phyloP scores from a whole-genome alignment of 2,888 invertebrate species.

The Boloria euphrosyne region DNA sequence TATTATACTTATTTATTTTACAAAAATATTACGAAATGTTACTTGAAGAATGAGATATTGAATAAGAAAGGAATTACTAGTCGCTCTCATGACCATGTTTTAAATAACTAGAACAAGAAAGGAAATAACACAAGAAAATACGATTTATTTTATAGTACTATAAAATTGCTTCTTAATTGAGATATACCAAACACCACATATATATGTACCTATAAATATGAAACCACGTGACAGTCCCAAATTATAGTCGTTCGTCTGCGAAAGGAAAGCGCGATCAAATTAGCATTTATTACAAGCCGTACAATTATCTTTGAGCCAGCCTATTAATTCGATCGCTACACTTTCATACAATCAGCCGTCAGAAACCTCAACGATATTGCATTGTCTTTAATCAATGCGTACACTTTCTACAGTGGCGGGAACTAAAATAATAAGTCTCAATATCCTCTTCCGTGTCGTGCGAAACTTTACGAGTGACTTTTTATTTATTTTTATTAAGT shows the following conservation, averaged over 20 bases:
- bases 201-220: no score
- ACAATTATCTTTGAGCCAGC: conserved; percentile 31
- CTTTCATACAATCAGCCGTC: conserved; percentile 32
- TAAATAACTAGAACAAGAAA: conserved; percentile 2
- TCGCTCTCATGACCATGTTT: no score
- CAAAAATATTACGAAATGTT: no score
- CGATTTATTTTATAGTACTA: no score
- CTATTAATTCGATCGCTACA: conserved; percentile 27
- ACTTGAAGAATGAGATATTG: no score
- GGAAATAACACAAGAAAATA: no score
- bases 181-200: no score
- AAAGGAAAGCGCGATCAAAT: conserved; percentile 28
- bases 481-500: conserved; percentile 2
- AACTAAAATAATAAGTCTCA: conserved; percentile 22
- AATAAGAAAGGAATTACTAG: no score
- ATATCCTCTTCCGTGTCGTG: conserved; percentile 29
- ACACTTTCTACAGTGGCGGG: conserved; percentile 35
- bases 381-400: no score
- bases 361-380: conserved; percentile 23
- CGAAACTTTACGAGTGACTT: conserved; percentile 26
- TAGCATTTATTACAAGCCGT: conserved; percentile 25
- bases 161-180: no score
- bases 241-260: conserved; percentile 6
- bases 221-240: no score
- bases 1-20: no score